These are phyloP conservation scores for Leucophora obtusa DNA, from an alignment of 2,888 invertebrate genomes.

Conservation along the genomic window DNA sequence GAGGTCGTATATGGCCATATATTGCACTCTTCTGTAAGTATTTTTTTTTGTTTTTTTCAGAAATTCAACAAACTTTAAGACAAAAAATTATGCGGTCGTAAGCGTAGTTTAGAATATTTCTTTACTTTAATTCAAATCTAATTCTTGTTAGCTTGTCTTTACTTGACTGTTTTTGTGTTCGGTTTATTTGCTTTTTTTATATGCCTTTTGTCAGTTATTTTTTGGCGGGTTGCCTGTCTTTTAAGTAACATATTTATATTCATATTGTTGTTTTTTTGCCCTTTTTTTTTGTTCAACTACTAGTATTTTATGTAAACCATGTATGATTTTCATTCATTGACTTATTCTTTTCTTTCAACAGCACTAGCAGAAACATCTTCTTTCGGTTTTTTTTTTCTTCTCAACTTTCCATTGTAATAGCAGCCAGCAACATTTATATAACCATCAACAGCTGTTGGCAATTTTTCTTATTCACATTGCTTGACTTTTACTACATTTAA, in stretches of 20 bases:
- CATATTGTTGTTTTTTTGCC: not conserved
- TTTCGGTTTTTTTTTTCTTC: slow-evolving; percentile 10
- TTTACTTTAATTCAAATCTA: not conserved
- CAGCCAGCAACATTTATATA: slow-evolving; percentile 41
- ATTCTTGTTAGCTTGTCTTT: not conserved
- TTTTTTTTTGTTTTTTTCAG: too few species aligned
- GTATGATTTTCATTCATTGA: slow-evolving; percentile 33
- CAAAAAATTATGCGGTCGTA: too few species aligned
- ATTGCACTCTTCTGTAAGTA: too few species aligned
- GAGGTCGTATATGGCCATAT: too few species aligned
- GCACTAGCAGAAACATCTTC: not conserved
- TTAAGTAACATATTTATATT: slow-evolving; percentile 21
- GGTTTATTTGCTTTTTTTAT: not conserved
- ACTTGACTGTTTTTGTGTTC: not conserved
- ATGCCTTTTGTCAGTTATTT: too few species aligned
- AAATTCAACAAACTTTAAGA: too few species aligned
- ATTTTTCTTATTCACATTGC: slow-evolving; percentile 21
- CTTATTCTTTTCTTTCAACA: not conserved
- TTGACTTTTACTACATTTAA: slow-evolving; percentile 39
- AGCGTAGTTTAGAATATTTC: too few species aligned
- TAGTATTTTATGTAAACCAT: slow-evolving; percentile 16
- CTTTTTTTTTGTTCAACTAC: too few species aligned
- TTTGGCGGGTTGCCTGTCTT: slow-evolving; percentile 24
- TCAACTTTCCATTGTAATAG: slow-evolving; percentile 10
- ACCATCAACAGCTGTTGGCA: slow-evolving; percentile 45